A percentile compares a stretch with the other conserved stretches of the same genome.
Evolutionary conservation across 2,113 vertebrate species (phyloP).

Genomic region (Rattus norvegicus): DNA sequence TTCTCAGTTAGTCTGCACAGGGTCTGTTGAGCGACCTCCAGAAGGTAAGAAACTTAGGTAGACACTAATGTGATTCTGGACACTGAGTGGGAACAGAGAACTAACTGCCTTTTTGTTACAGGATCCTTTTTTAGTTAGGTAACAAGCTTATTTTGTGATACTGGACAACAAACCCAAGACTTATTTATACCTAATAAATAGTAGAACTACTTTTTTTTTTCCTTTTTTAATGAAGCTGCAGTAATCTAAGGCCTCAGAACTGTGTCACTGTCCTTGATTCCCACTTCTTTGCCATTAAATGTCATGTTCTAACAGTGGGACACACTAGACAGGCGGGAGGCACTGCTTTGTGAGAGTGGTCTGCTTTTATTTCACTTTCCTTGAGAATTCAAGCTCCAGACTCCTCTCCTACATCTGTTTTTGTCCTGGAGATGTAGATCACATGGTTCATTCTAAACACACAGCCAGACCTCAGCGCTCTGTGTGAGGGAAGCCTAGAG

Average conservation of each 20-base stretch:
- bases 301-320: fast-evolving
- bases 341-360: too few species aligned
- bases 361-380: background rate
- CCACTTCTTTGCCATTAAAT: background rate
- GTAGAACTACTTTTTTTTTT: background rate
- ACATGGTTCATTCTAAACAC: background rate
- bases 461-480: background rate
- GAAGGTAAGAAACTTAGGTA: background rate
- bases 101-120: background rate
- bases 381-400: background rate
- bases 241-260: background rate
- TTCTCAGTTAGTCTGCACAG: background rate
- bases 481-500: background rate
- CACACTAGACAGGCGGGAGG: fast-evolving
- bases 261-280: background rate
- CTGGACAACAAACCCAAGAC: background rate
- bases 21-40: background rate
- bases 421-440: background rate
- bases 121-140: background rate
- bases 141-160: background rate
- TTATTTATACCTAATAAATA: background rate
- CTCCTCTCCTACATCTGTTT: background rate
- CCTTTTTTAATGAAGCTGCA: background rate
- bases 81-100: background rate
- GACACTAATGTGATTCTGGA: background rate